Base-by-base conservation (phyloP, 2,113 vertebrate species). In the Tringa solitaria region DNA sequence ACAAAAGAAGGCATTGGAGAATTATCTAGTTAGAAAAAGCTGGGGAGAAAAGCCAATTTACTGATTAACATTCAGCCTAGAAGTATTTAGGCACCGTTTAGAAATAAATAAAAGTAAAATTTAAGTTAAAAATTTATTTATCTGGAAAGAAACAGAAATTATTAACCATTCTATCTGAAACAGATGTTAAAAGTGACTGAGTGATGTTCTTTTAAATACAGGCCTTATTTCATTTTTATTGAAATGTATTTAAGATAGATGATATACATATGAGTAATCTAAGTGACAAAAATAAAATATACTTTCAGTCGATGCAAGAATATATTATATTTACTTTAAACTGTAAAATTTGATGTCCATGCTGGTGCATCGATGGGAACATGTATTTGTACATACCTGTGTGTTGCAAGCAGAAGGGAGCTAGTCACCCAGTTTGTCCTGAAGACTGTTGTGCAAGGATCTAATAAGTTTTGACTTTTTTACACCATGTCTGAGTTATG, bases 391-490 rank as follows among this genome's bases (percentile, higher is more conserved):
- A 15, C n/a, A 17, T 39, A 70, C 8, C 0, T 0, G 4, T 23
- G 33, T 4, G 0, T 41, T 77, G 33, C 17, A 18, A 37, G 51
- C 32, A 73, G 56, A 57, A 51, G 26, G 23, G 60, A 92, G 39
- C 53, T 88, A 53, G 33, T 76, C 51, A 57, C 19, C n/a, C 70
- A 51, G 53, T 80, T 92, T 83, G 67, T 96, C 65, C 74, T 84
- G 61, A 75, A 72, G 78, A 41, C 50, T 75, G 10, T 48, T 88
- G 54, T 89, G 65, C 56, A 76, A 87, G 64, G 69, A 83, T 93
- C 91, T 77, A 89, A 79, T 91, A 78, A 33, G 30, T 64, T 91
- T 96, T 95, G 84, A 81, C 88, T 78, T 76, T 96, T 94, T 92
- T 93, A 67, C 53, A 56, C 63, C 50, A 37, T 3, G 33, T 60